A percentile compares a stretch with the other conserved stretches of the same genome.
phyloP scores from a whole-genome alignment of 2,113 vertebrate species.

The Nycticorax nycticorax region DNA sequence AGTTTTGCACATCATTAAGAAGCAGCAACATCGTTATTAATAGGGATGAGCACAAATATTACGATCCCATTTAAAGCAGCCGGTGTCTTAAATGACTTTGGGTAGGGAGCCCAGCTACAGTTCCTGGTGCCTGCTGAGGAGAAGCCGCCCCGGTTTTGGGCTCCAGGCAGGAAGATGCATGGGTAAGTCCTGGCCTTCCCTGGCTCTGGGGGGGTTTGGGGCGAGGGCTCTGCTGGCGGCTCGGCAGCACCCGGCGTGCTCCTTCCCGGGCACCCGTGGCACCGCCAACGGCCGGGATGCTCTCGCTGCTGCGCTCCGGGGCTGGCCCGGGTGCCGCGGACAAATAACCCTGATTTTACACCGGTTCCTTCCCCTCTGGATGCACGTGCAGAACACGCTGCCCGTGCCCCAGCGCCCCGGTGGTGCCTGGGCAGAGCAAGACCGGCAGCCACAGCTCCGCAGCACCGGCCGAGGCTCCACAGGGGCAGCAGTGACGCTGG shows the following conservation, averaged over 20 bases:
- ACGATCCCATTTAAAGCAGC: neutral
- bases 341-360: neutral
- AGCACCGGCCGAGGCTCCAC: neutral
- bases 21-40: constrained; percentile 3
- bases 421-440: neutral
- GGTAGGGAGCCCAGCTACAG: neutral
- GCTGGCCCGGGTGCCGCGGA: no score
- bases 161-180: fast-evolving
- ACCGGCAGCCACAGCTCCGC: neutral
- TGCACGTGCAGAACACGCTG: neutral
- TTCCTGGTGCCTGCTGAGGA: neutral
- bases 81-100: neutral
- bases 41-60: neutral
- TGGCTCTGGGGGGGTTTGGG: fast-evolving
- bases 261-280: neutral
- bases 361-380: no score
- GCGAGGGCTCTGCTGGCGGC: neutral
- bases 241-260: neutral
- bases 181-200: neutral
- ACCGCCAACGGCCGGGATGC: neutral
- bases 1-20: constrained; percentile 30
- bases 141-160: neutral
- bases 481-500: fast-evolving
- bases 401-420: neutral
- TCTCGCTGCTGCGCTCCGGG: fast-evolving